Evolutionary conservation across 2,797 vertebrate genomes (phyloP), one percentile per base, ranked within the genome.

Genomic region (Lycodopsis pacificus): DNA sequence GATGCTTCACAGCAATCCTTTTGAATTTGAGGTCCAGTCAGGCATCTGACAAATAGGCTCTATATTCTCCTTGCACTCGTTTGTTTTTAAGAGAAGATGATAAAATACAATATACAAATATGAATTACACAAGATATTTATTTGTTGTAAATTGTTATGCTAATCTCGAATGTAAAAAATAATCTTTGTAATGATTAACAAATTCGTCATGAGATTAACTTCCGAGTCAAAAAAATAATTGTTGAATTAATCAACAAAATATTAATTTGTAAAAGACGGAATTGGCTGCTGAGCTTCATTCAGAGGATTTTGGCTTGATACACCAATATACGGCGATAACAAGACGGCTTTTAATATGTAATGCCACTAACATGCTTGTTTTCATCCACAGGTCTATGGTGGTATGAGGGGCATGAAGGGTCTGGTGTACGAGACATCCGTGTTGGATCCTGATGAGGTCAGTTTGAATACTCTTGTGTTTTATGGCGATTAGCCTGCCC

Each of bases 401-500:
- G 97, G 98, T 15, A 99, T 99, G 97, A 96, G 97, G 82, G 97
- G 97, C n/a, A 99, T 98, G 97, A 99, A 99, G 89, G 98, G 98
- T 79, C 91, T 99, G 82, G 96, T 99, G 53, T 98, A 98, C 1
- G 97, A 99, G 94, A 99, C 97, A 19, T 99, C 97, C 0, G 97
- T 98, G 69, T 94, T 99, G 90, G 97, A 99, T 86, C 96, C 97
- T 6, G 98, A 99, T 1, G 97, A 99, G 97, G 98, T 99, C 90
- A 89, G 96, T 82, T 14, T 57, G 11, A 69, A 61, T 42, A n/a
- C 22, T n/a, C 2, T 20, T 19, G 4, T 15, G 30, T 13, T 7
- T 38, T 64, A n/a, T 40, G 4, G 1, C 58, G 34, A 73, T 76
- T 4, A n/a, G 34, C 6, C 61, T 42, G 40, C 48, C 11, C 73